Evolutionary conservation across 1,140 invertebrate species (phyloP).

Genomic region (Bilobella aurantiaca): DNA sequence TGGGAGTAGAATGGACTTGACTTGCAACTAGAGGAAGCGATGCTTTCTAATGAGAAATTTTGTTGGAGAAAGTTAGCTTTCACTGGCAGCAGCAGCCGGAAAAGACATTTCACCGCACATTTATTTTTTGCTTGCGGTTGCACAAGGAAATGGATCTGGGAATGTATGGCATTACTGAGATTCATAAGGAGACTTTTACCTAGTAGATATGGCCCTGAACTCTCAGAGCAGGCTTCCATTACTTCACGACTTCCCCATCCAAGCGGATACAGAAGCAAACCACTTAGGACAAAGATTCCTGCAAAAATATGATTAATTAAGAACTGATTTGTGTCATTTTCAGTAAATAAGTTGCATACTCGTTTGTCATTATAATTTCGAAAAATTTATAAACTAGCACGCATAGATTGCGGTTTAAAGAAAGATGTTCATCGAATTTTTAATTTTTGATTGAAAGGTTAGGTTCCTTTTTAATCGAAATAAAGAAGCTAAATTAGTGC

Average conservation of each 20-base stretch:
- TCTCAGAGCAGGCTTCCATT: background rate
- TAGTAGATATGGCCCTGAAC: background rate
- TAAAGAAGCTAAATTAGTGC: too few species aligned
- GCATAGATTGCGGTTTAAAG: too few species aligned
- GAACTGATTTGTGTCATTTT: too few species aligned
- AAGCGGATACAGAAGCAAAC: background rate
- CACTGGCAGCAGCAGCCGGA: background rate
- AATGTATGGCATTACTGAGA: background rate
- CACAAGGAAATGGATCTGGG: background rate
- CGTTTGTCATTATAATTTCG: too few species aligned
- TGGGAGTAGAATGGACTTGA: background rate
- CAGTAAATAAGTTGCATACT: too few species aligned
- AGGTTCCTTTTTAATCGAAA: too few species aligned
- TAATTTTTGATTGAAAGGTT: too few species aligned
- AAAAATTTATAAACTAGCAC: too few species aligned
- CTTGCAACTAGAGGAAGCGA: background rate
- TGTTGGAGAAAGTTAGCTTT: background rate
- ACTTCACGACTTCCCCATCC: background rate
- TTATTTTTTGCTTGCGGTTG: background rate
- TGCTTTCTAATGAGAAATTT: background rate
- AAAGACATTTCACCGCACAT: background rate
- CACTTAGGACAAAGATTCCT: background rate
- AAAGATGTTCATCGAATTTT: too few species aligned
- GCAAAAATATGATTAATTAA: too few species aligned
- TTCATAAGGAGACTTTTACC: background rate